Base-by-base conservation (phyloP, 30 jellyfish, hydroid and myxozoan genomes). In the Aurelia sp. region DNA sequence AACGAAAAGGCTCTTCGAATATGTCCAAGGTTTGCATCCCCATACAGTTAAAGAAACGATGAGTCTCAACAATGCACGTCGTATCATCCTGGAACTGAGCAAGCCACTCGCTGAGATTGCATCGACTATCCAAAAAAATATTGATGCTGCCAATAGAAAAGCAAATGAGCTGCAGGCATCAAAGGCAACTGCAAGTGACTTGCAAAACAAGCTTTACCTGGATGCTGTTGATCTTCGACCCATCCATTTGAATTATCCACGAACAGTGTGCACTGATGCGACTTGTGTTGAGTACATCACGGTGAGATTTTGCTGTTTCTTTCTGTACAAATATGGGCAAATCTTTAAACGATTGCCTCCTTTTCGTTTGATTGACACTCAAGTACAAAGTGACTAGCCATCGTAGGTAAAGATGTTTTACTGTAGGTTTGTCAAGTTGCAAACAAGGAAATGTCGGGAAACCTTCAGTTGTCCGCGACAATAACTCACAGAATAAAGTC, bases 211-310 rank as follows among this genome's bases (percentile, higher is more conserved):
- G 71, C 73, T 74, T 9, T 74, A 86, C 38, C 27, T 86, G 51
- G 90, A 74, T 76, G 95, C 69, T 0, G 41, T 63, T 11, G 85
- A 64, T 31, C 89, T 76, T 4, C 79, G 0, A 41, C 81, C 85
- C 0, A 72, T 86, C 0, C 33, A 63, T 1, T 68, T 86, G 20
- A 59, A 41, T 44, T 86, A 21, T 47, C 95, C 95, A 24, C 64
- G 95, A 64, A 86, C 95, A n/a, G 90, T 86, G 20, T 86, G 95
- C 90, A 74, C 90, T n/a, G 64, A 74, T 20, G 24, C 65, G n/a
- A 62, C 85, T n/a, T 86, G 95, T 57, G 90, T 76, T 2, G 90
- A 86, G 15, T 35, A 74, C 41, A 78, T 86, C 16, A 82, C 76
- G 95, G 95, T 86, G 75, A 15, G 59, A 48, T 24, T 53, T 67